Conservation (phyloP, 2,113 vertebrate species). For the Rousettus leschenaultii region DNA sequence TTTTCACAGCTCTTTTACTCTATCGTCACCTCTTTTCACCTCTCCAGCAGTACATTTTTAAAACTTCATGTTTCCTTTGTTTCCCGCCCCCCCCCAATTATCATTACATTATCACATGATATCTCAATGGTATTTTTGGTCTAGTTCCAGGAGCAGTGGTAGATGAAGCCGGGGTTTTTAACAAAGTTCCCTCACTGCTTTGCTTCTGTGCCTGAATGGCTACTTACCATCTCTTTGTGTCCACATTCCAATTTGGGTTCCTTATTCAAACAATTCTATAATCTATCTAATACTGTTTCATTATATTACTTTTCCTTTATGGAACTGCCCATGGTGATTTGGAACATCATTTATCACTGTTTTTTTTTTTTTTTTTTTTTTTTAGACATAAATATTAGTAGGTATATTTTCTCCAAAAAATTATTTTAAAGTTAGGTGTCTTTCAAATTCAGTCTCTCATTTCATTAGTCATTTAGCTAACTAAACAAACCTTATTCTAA, state of each 20-base stretch:
- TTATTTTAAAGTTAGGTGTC: neutral
- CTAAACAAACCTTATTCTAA: neutral
- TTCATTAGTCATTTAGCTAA: neutral
- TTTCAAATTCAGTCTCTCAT: neutral
- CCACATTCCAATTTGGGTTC: neutral
- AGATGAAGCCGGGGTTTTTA: neutral
- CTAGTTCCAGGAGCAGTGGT: neutral
- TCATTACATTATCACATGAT: neutral
- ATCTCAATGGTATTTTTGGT: rapidly evolving
- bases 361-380: no score
- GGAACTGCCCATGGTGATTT: neutral
- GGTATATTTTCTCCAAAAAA: neutral
- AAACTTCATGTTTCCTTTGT: neutral
- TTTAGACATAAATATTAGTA: neutral
- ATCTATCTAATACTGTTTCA: neutral
- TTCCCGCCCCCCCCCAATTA: no score
- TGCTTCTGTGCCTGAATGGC: neutral
- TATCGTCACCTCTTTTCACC: neutral
- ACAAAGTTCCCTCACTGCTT: rapidly evolving
- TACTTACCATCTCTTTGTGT: neutral
- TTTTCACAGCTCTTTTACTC: neutral
- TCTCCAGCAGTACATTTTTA: neutral
- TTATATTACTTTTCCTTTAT: neutral
- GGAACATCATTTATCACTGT: neutral
- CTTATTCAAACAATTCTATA: neutral